These are phyloP conservation scores for Propithecus coquereli DNA, from an alignment of 2,113 vertebrate genomes.

Conservation along the genomic window DNA sequence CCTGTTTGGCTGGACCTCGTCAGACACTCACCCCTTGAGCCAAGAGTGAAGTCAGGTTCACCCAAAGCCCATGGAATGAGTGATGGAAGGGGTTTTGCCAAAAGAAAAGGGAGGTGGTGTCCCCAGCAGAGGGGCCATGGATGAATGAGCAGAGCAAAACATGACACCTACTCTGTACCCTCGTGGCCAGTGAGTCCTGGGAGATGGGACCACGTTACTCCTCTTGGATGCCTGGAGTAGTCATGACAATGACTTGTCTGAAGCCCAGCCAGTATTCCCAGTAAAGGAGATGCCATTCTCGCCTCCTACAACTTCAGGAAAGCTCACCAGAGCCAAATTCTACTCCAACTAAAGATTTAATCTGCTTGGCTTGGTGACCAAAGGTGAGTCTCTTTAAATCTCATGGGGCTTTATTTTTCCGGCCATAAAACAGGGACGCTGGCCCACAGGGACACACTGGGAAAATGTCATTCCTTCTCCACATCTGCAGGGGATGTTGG, in stretches of 20 bases:
- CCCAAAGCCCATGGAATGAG: neutral
- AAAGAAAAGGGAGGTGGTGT: neutral
- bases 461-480: neutral
- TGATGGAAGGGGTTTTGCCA: neutral
- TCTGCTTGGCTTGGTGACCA: neutral
- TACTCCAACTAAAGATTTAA: neutral
- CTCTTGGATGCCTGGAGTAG: neutral
- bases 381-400: neutral
- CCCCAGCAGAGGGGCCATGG: neutral
- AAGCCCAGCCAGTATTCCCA: neutral
- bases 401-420: neutral
- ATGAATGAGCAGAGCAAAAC: neutral
- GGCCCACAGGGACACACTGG: too few species aligned
- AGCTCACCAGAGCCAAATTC: neutral
- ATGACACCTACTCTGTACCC: rapidly evolving
- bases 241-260: neutral
- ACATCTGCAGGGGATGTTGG: rapidly evolving
- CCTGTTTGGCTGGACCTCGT: neutral
- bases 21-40: neutral
- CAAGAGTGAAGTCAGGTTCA: neutral
- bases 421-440: too few species aligned
- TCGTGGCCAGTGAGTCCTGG: neutral
- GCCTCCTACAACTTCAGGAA: neutral
- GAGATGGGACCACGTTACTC: neutral
- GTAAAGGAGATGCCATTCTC: neutral